Conservation (phyloP, 2,888 invertebrate species). For the Ischnus inquisitorius region DNA sequence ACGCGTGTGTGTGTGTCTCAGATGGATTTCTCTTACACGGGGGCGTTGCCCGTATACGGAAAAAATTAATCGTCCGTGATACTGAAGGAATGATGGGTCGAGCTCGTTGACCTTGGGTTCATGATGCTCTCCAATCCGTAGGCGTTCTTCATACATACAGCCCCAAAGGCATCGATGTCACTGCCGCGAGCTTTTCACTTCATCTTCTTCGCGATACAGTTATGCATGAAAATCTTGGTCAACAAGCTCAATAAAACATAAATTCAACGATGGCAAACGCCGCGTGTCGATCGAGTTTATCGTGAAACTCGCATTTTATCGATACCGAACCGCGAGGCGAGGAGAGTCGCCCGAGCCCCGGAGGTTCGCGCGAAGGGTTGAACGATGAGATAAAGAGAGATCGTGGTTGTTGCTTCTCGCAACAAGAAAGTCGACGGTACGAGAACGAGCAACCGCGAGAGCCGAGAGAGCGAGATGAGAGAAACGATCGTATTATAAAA, state of each 20-base stretch:
- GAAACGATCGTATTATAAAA: conserved; percentile 82
- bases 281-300: conserved; percentile 17
- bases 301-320: background rate
- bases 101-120: conserved; percentile 50
- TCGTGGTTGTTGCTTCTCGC: background rate
- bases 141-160: conserved; percentile 1
- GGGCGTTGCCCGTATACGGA: conserved; percentile 75
- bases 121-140: background rate
- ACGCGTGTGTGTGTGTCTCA: conserved; percentile 48
- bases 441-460: conserved; percentile 40
- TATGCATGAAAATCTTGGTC: background rate
- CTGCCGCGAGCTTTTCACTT: conserved; percentile 7
- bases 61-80: conserved; percentile 55
- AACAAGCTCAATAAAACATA: background rate
- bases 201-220: background rate
- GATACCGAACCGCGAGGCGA: conserved; percentile 54
- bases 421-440: background rate
- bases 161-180: conserved; percentile 46
- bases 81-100: conserved; percentile 16
- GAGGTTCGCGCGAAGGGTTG: conserved; percentile 15
- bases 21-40: conserved; percentile 70
- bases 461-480: conserved; percentile 57
- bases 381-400: background rate
- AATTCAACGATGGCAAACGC: background rate
- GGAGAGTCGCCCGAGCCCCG: conserved; percentile 47